Evolutionary conservation across 2,113 vertebrate genomes (phyloP).

Genomic region (Calyptommatus sinebrachiatus): DNA sequence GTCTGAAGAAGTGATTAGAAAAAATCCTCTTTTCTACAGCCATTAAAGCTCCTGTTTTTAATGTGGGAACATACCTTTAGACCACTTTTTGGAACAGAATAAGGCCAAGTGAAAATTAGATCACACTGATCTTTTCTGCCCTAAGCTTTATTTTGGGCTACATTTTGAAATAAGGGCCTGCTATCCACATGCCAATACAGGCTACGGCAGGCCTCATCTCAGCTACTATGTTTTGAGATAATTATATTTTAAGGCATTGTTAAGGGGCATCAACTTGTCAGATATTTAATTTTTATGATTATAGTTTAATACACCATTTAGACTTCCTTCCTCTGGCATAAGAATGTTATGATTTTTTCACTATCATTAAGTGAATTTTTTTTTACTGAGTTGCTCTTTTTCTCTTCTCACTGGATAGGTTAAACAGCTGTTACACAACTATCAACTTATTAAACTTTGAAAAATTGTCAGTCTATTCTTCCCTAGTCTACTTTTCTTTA

Average conservation of each 20-base stretch:
- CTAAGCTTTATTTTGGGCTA: background rate
- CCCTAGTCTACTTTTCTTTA: background rate
- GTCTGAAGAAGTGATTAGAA: no score
- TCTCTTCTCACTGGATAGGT: background rate
- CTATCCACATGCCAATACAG: no score
- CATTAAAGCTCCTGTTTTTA: no score
- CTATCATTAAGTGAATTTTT: background rate
- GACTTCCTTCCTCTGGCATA: background rate
- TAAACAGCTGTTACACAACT: background rate
- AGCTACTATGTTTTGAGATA: background rate
- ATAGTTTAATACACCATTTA: background rate
- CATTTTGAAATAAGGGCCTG: no score
- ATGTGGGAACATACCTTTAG: no score
- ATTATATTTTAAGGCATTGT: background rate
- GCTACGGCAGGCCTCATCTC: no score
- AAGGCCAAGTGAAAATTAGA: no score
- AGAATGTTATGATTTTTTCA: background rate
- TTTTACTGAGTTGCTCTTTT: background rate
- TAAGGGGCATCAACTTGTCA: background rate
- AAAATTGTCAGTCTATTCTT: background rate
- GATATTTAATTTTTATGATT: background rate
- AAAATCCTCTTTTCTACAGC: no score
- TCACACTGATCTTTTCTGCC: no score
- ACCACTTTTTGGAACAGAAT: no score
- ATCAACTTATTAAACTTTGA: background rate